phyloP scores from a whole-genome alignment of 2,113 vertebrate genomes.

The Tachycineta bicolor region DNA sequence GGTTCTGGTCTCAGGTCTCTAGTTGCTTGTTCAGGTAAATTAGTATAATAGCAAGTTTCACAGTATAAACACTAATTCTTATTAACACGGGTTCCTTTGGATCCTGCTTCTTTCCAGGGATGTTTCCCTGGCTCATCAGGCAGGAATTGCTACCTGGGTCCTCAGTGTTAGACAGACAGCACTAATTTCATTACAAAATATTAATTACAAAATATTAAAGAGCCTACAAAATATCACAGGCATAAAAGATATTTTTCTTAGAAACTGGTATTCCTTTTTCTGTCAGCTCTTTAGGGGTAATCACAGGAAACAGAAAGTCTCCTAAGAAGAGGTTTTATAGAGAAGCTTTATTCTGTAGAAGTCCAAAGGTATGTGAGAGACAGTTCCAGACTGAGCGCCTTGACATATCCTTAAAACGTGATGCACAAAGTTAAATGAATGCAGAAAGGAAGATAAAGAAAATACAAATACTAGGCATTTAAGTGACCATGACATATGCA shows the following conservation, averaged over 20 bases:
- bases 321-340: neutral
- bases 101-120: neutral
- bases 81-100: neutral
- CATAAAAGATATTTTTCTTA: neutral
- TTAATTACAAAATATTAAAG: neutral
- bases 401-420: neutral
- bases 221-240: neutral
- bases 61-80: neutral
- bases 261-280: neutral
- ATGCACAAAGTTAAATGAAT: neutral
- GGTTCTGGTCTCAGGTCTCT: neutral
- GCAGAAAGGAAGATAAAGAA: neutral
- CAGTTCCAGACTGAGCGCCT: neutral
- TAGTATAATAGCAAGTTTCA: neutral
- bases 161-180: neutral
- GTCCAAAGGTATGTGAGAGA: neutral
- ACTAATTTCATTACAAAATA: neutral
- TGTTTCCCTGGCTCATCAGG: neutral
- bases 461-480: neutral
- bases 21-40: neutral
- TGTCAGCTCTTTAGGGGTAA: neutral
- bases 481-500: accelerated
- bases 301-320: neutral
- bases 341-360: neutral
- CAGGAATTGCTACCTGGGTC: neutral